A percentile compares a stretch with the other conserved stretches of the same genome.
phyloP scores from a whole-genome alignment of 1,140 invertebrate genomes.

The Tribolium castaneum region DNA sequence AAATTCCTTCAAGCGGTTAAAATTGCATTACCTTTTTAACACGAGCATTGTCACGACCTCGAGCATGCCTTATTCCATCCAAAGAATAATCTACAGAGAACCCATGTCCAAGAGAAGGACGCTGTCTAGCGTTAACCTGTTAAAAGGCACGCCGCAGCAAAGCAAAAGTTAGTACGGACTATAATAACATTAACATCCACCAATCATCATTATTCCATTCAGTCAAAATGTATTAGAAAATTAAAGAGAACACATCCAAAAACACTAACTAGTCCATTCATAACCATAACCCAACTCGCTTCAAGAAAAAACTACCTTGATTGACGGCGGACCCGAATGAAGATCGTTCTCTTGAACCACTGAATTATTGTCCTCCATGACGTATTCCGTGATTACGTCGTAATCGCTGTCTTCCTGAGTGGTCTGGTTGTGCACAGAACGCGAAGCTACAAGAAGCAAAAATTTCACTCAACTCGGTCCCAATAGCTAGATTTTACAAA shows the following conservation, averaged over 20 bases:
- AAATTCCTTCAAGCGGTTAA: constrained; percentile 11
- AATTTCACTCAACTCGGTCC: neutral
- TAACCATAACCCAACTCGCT: neutral
- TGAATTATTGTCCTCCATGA: constrained; percentile 89
- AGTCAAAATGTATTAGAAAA: neutral
- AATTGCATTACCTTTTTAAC: constrained; percentile 60
- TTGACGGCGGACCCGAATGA: constrained; percentile 78
- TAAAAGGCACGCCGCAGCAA: constrained; percentile 58
- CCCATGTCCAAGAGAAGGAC: constrained; percentile 63
- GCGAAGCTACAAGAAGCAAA: constrained; percentile 53
- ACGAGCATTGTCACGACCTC: constrained; percentile 63
- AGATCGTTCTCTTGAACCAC: constrained; percentile 83
- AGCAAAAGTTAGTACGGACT: constrained; percentile 56
- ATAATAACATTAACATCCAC: neutral
- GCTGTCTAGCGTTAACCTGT: constrained; percentile 64
- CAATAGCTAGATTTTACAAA: neutral
- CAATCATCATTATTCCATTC: constrained; percentile 19
- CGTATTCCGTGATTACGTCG: constrained; percentile 78
- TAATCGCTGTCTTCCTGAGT: constrained; percentile 80
- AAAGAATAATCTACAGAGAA: constrained; percentile 65
- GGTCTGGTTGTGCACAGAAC: constrained; percentile 61
- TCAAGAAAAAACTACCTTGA: constrained; percentile 74
- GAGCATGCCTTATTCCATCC: constrained; percentile 64
- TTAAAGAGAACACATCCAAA: neutral
- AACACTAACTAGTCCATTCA: constrained; percentile 19